These are phyloP conservation scores for Tenebrio molitor DNA, from an alignment of 1,140 invertebrate genomes.

Conservation along the genomic window DNA sequence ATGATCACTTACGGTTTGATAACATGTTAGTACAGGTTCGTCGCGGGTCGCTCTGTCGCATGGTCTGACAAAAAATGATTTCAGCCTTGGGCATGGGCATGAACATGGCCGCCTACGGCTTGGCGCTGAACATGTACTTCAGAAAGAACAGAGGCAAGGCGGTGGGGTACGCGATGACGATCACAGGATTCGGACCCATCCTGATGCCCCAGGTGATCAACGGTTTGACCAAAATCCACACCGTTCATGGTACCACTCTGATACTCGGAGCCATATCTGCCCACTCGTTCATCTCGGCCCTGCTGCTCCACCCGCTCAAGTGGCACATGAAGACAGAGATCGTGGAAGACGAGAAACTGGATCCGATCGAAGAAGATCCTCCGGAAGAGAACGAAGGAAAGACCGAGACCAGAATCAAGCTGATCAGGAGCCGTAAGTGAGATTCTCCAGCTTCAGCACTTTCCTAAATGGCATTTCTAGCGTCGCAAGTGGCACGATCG, in stretches of 20 bases:
- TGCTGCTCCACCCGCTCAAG: constrained; percentile 68
- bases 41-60: background rate
- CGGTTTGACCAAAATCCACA: constrained; percentile 63
- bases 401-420: constrained; percentile 7
- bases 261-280: constrained; percentile 66
- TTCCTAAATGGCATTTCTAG: background rate
- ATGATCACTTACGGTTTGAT: constrained; percentile 76
- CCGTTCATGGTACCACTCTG: constrained; percentile 65
- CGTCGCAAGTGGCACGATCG: background rate
- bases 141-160: constrained; percentile 66
- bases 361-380: too few species aligned
- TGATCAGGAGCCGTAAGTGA: constrained; percentile 1
- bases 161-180: constrained; percentile 66
- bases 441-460: background rate
- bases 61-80: constrained; percentile 36
- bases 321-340: constrained; percentile 69
- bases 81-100: constrained; percentile 74
- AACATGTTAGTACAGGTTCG: constrained; percentile 68
- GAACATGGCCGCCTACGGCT: constrained; percentile 71
- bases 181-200: constrained; percentile 68
- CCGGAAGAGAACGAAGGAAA: background rate
- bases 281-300: constrained; percentile 64
- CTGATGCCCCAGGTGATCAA: constrained; percentile 68
- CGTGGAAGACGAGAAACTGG: constrained; percentile 29
- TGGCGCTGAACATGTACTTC: constrained; percentile 69